Evolutionary conservation across 2,797 vertebrate species (phyloP).

Genomic region (Phrynocephalus guinanensis): DNA sequence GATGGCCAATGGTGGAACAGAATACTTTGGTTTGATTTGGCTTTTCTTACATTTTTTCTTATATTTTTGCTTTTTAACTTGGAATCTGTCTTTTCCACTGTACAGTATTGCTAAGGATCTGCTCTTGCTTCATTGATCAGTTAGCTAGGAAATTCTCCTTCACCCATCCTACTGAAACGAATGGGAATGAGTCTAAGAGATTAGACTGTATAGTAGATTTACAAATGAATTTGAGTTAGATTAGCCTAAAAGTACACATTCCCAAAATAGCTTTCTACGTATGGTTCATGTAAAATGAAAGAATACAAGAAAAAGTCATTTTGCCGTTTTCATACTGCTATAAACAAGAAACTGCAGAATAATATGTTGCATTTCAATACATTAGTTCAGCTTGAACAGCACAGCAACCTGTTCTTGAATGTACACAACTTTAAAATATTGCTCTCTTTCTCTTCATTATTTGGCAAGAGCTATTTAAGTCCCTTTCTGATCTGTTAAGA

Average conservation of each 20-base stretch:
- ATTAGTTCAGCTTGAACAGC: conserved; percentile 1
- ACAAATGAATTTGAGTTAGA: neutral
- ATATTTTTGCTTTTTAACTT: neutral
- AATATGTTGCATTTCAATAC: neutral
- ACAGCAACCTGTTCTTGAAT: neutral
- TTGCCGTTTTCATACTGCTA: neutral
- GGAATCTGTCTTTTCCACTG: neutral
- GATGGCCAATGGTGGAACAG: neutral
- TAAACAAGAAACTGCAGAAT: neutral
- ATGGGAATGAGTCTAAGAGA: neutral
- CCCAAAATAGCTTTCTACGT: neutral
- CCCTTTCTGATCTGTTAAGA: conserved; percentile 4
- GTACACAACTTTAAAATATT: no score
- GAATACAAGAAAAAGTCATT: neutral
- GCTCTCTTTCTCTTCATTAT: neutral
- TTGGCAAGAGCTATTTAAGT: neutral
- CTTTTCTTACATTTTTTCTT: neutral
- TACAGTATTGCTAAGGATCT: neutral
- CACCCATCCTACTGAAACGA: neutral
- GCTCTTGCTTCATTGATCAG: neutral
- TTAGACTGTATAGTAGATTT: neutral
- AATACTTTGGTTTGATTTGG: neutral
- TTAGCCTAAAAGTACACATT: neutral
- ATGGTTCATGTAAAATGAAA: neutral
- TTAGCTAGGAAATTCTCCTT: neutral